phyloP scores from a whole-genome alignment of 1,140 invertebrate genomes.

The Drosophila takahashii region DNA sequence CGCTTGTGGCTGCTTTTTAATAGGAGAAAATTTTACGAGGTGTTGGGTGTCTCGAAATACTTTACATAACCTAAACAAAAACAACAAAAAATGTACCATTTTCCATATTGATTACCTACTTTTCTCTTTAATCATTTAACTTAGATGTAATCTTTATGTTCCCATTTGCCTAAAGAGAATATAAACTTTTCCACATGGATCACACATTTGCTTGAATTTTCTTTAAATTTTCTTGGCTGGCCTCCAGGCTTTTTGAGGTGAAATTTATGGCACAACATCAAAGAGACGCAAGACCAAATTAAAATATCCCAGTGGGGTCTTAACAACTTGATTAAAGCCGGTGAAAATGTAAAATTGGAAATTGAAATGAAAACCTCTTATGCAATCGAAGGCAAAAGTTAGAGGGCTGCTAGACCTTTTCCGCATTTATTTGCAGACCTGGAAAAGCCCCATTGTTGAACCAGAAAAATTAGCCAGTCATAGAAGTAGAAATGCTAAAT shows the following conservation, averaged over 20 bases:
- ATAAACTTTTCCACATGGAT: constrained; percentile 1
- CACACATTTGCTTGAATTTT: neutral
- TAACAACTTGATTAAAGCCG: constrained; percentile 5
- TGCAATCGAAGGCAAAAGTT: constrained; percentile 13
- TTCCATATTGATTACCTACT: constrained; percentile 1
- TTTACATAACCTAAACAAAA: neutral
- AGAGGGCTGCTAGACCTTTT: constrained; percentile 3
- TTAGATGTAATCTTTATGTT: neutral
- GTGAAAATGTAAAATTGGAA: constrained; percentile 4
- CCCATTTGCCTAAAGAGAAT: neutral
- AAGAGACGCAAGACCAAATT: neutral
- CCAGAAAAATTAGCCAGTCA: constrained; percentile 18
- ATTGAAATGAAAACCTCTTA: constrained; percentile 3
- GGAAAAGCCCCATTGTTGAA: constrained; percentile 10
- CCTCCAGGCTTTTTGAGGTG: neutral
- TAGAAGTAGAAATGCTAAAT: constrained; percentile 22
- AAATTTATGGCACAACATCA: constrained; percentile 10
- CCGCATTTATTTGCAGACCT: constrained; percentile 25
- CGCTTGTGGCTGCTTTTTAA: constrained; percentile 17
- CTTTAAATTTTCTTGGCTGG: constrained; percentile 1
- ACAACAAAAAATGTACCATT: neutral
- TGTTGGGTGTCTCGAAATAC: constrained; percentile 6
- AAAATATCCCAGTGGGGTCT: constrained; percentile 2
- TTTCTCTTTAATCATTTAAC: neutral
- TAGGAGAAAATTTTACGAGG: neutral